Evolutionary conservation across 2,113 vertebrate species (phyloP), one percentile per base, ranked within the genome.

Genomic region (Arizona elegans): DNA sequence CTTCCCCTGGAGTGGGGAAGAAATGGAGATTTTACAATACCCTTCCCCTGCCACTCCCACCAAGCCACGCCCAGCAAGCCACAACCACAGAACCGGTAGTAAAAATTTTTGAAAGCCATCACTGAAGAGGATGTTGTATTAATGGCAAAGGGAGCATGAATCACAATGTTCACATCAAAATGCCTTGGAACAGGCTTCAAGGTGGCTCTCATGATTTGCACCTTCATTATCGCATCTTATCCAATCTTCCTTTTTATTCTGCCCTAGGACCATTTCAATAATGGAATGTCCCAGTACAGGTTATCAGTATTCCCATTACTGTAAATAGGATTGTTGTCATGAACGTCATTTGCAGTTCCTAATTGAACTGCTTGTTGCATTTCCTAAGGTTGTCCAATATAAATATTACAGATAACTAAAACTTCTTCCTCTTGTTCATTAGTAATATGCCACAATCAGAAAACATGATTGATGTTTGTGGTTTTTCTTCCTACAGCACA

Each of bases 401-500:
- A 62, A 93, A 62, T 62, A 43, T 62, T 62, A 86, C 50, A 53
- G 59, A 93, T 87, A 21, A 93, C 90, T 93, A 87, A 87, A 87
- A 90, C 19, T 3, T 24, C 33, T n/a, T 65, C 15, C n/a, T 54
- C 23, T 90, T 90, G 89, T 90, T 55, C 24, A 19, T 89, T 88
- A 92, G 33, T 50, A 86, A 90, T 75, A 93, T 92, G 47, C 13
- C 59, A 91, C 9, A 12, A 43, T 95, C 5, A 19, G 47, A 65
- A 88, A 94, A 58, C 0, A 15, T 92, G 54, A 89, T 29, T 86
- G 19, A 93, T 93, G 0, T 59, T 50, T 92, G 95, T 92, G 21
- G 17, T 92, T 95, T 88, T n/a, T 90, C 3, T 91, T 65, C 11
- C 54, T 90, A 59, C 65, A 92, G 5, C 43, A 92, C 3, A 86